Conservation (phyloP, 2,797 vertebrate genomes). For the Tenualosa thibaudeaui region DNA sequence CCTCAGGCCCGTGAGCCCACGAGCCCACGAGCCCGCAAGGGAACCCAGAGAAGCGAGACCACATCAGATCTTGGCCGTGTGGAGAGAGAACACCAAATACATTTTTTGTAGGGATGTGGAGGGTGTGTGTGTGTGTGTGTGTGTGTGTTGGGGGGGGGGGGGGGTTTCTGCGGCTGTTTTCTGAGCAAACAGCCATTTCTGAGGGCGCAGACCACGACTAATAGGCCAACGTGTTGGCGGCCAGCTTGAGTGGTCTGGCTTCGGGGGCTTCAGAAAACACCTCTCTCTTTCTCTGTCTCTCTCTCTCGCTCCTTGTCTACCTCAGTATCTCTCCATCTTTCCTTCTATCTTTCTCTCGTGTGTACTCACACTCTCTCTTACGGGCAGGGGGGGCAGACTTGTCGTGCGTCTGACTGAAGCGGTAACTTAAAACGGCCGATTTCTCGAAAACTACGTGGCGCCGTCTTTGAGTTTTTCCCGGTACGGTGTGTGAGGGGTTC, state of each 20-base stretch:
- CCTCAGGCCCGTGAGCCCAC: slow-evolving; percentile 57
- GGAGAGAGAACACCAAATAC: slow-evolving; percentile 62
- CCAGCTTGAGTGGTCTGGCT: slow-evolving; percentile 55
- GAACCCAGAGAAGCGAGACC: slow-evolving; percentile 51
- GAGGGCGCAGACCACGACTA: slow-evolving; percentile 64
- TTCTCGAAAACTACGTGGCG: background rate
- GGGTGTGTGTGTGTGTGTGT: background rate
- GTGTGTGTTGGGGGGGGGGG: no score
- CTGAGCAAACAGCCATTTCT: slow-evolving; percentile 64
- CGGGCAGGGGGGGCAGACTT: background rate
- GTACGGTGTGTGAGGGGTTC: slow-evolving; percentile 39
- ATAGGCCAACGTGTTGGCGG: slow-evolving; percentile 52
- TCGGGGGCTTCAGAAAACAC: slow-evolving; percentile 16
- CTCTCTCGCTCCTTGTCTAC: background rate
- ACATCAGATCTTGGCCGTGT: slow-evolving; percentile 65
- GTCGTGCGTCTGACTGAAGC: background rate
- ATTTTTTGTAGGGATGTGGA: slow-evolving; percentile 26
- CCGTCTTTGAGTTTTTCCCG: background rate
- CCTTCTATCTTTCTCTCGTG: background rate
- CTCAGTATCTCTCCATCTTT: background rate
- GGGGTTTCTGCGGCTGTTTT: slow-evolving; percentile 58
- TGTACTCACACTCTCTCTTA: background rate
- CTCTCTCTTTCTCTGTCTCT: background rate
- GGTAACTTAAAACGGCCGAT: background rate
- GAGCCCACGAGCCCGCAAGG: slow-evolving; percentile 55